Evolutionary conservation across 2,797 vertebrate species (phyloP), one percentile per base, ranked within the genome.

Genomic region (Characodon lateralis): DNA sequence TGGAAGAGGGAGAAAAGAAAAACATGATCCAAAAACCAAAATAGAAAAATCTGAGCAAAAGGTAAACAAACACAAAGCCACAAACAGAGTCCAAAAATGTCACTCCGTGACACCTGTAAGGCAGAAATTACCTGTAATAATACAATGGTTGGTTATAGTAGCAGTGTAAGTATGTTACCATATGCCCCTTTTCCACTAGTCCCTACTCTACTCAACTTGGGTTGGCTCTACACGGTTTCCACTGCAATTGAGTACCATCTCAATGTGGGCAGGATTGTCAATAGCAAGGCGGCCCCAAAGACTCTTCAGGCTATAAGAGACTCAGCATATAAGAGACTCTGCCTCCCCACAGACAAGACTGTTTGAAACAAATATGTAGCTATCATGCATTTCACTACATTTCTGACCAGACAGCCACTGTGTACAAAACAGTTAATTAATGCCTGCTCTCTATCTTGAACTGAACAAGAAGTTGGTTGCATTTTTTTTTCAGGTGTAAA

Each of bases 41-140:
- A 28, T 28, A 28, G 28, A 28, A 28, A 28, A 28, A 28, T 28
- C 28, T 28, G 28, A 28, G 2, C 28, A 28, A 28, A 28, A 28
- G 28, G 28, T 28, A 28, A 28, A 28, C 28, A 28, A 28, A 28
- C 28, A 28, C 28, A 28, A 28, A 28, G 28, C 28, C 28, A 28
- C 28, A 28, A 28, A 28, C 28, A 28, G 28, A 28, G 28, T 28
- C 28, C 28, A 28, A 28, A 28, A 28, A 28, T 28, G 28, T 28
- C 28, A 28, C 28, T 28, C 28, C 28, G 2, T 28, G 28, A 28
- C 28, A 28, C 28, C 28, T 28, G 28, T 28, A 28, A 68, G 53
- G 46, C 63, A 63, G 43, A 80, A 31, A 26, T 74, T 65, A 68
- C 78, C 76, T 79, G 78, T 83, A 73, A 73, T 22, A 76, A 28